Base-by-base conservation (phyloP, 1,140 invertebrate species). In the Ephestia elutella region DNA sequence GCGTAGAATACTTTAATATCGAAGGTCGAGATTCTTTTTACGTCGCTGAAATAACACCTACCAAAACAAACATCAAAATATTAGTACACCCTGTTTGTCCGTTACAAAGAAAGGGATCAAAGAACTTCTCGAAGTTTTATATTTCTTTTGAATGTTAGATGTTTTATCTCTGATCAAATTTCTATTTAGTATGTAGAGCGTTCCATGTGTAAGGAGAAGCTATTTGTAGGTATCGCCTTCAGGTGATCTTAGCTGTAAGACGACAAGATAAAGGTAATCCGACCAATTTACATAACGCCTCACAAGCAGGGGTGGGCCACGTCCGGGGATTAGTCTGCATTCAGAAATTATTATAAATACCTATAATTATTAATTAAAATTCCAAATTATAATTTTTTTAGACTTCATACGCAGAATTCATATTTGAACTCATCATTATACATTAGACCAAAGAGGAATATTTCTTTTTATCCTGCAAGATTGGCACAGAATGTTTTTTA, bases 271-370 rank as follows among this genome's bases (percentile, higher is more conserved):
- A 44, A 44, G 38, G 38, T 44, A 44, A 44, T 44, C 38, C 38
- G n/a, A 44, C 13, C 38, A 44, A 44, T 44, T 44, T 44, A 44
- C 38, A 44, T 44, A 44, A 44, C 38, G 38, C n/a, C 38, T 44
- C 38, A 17, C 13, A 15, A 7, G 38, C 38, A 3, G 13, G 13
- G 38, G 2, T 17, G 38, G 38, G 38, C n/a, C 3, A 4, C n/a
- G 38, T 44, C 38, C 38, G 3, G 4, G 38, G 38, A 9, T 44
- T 44, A 44, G 38, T 10, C 13, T 15, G 4, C 13, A 17, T 15
- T 44, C 4, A 44, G 38, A 17, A 15, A 15, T 44, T n/a, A 15
- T 15, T 15, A 11, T 38, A 7, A 38, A 2, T 38, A n/a, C n/a
- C n/a, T n/a, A n/a, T n/a, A 3, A 25, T 7, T 25, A 3, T 25